Percentiles rank a stretch among this genome's conserved stretches.
Conservation (phyloP, 1,140 invertebrate genomes). For the Helicoverpa armigera region DNA sequence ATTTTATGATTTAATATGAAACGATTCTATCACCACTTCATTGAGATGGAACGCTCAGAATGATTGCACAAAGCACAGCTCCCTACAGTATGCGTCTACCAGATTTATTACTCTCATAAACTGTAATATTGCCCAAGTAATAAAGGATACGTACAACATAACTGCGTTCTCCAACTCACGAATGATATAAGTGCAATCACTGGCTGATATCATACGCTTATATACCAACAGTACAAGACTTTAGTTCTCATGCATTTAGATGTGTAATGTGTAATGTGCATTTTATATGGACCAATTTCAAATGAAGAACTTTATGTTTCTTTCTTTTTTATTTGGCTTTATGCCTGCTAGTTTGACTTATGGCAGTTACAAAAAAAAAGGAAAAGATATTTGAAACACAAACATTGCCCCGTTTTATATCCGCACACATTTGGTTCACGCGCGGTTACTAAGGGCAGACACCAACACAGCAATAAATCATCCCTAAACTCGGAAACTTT, state of each 20-base stretch:
- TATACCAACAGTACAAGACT: conserved; percentile 33
- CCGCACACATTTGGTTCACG: conserved; percentile 17
- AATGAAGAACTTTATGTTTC: neutral
- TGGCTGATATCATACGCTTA: conserved; percentile 32
- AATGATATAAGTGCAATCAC: conserved; percentile 63
- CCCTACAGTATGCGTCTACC: conserved; percentile 58
- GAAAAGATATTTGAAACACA: conserved; percentile 24
- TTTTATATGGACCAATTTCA: conserved; percentile 31
- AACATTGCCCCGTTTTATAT: conserved; percentile 10
- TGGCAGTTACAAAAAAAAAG: conserved; percentile 18
- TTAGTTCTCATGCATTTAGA: conserved; percentile 40
- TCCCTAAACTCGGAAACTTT: conserved; percentile 72
- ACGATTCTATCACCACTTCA: conserved; percentile 14
- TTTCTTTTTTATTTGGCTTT: conserved; percentile 31
- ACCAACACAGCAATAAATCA: conserved; percentile 72
- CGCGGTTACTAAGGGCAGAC: conserved; percentile 47
- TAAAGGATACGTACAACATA: conserved; percentile 75
- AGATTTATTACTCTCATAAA: conserved; percentile 78
- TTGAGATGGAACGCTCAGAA: conserved; percentile 35
- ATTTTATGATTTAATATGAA: conserved; percentile 15
- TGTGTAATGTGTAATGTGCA: conserved; percentile 35
- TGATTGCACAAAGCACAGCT: conserved; percentile 65
- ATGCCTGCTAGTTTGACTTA: conserved; percentile 20
- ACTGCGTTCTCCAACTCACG: conserved; percentile 62
- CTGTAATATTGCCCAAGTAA: conserved; percentile 72